A percentile compares a stretch with the other conserved stretches of the same genome.
phyloP scores from a whole-genome alignment of 2,888 invertebrate species.

The Tetanocera ferruginea region DNA sequence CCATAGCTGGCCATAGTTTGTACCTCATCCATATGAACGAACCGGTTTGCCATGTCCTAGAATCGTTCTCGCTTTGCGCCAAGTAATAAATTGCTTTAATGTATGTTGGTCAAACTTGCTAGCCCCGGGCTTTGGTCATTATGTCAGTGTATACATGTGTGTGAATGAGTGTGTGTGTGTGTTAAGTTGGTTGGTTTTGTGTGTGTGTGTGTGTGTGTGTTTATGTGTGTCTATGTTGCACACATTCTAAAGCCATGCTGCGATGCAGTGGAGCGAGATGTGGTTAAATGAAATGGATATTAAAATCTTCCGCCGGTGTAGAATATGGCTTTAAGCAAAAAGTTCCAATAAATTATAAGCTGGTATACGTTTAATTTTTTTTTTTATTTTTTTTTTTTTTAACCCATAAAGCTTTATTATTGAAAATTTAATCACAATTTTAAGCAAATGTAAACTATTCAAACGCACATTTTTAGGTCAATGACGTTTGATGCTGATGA shows the following conservation, averaged over 20 bases:
- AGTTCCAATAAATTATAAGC: too few relatives aligned
- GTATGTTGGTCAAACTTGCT: slow-evolving; percentile 28
- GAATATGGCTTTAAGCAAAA: slow-evolving; percentile 26
- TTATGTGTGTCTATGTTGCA: not conserved
- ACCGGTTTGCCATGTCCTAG: not conserved
- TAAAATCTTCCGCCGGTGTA: not conserved
- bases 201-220: not conserved
- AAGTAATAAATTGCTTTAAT: slow-evolving; percentile 24
- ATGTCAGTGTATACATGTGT: not conserved
- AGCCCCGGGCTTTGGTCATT: not conserved
- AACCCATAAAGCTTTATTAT: slow-evolving; percentile 35
- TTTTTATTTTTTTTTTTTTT: not conserved
- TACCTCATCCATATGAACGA: too few relatives aligned
- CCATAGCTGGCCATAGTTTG: too few relatives aligned
- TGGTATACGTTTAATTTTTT: too few relatives aligned
- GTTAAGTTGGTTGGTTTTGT: too few relatives aligned
- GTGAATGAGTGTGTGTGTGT: not conserved
- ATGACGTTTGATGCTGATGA: too few relatives aligned
- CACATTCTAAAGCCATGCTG: not conserved
- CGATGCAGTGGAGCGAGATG: slow-evolving; percentile 5
- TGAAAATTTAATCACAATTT: slow-evolving; percentile 8
- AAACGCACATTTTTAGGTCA: too few relatives aligned
- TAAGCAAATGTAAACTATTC: too few relatives aligned
- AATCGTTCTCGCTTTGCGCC: not conserved
- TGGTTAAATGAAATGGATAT: slow-evolving; percentile 24